A percentile compares a stretch with the other conserved stretches of the same genome.
These are phyloP conservation scores for Mesoligia furuncula DNA, from an alignment of 2,888 invertebrate species.

Conservation along the genomic window DNA sequence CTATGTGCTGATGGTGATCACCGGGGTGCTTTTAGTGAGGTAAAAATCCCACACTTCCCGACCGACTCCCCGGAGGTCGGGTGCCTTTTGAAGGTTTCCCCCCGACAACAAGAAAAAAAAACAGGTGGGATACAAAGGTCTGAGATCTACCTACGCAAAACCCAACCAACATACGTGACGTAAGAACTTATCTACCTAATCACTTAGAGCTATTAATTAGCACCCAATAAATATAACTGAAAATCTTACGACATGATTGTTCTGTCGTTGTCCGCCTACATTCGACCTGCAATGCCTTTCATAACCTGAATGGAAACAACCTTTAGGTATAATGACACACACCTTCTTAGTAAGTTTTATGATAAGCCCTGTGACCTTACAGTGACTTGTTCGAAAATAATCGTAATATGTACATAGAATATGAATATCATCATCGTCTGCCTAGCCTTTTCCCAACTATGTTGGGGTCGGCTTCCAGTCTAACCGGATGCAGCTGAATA, in stretches of 20 bases:
- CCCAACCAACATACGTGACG: not conserved
- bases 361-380: slow-evolving; percentile 38
- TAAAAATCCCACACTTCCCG: too few species aligned
- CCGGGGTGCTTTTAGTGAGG: too few species aligned
- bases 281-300: slow-evolving; percentile 54
- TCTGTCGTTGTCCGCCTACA: slow-evolving; percentile 36
- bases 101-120: too few species aligned
- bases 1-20: too few species aligned
- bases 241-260: slow-evolving; percentile 23
- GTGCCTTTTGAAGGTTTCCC: too few species aligned
- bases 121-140: not conserved
- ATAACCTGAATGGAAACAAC: slow-evolving; percentile 47
- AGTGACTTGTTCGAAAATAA: slow-evolving; percentile 23
- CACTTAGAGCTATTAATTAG: not conserved
- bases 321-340: slow-evolving; percentile 39
- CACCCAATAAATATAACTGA: not conserved
- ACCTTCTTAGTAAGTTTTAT: slow-evolving; percentile 28
- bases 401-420: not conserved
- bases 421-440: too few species aligned
- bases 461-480: too few species aligned
- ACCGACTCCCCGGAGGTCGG: too few species aligned
- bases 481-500: too few species aligned
- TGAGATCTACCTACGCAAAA: not conserved
- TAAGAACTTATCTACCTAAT: not conserved
- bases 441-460: too few species aligned